phyloP scores from a whole-genome alignment of 2,113 vertebrate species.

The Microtus montanus region DNA sequence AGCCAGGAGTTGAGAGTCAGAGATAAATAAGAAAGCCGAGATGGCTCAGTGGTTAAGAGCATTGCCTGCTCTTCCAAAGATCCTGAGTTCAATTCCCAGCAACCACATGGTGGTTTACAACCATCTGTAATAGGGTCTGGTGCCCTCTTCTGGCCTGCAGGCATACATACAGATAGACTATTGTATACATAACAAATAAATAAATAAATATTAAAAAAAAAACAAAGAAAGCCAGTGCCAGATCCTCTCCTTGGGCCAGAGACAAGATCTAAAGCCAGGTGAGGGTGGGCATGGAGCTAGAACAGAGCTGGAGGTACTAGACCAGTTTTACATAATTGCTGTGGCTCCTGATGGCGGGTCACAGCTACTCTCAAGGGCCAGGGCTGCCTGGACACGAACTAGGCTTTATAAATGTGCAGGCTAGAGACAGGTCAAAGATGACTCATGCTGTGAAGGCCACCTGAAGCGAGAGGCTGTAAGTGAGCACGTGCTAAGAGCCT shows the following conservation, averaged over 20 bases:
- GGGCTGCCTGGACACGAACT: background rate
- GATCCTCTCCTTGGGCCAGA: background rate
- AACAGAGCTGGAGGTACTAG: background rate
- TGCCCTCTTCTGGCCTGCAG: no score
- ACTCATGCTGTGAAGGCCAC: background rate
- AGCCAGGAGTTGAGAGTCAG: no score
- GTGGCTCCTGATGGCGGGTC: rapidly evolving
- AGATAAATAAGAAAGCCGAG: no score
- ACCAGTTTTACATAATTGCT: background rate
- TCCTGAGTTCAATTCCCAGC: no score
- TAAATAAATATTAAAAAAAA: no score
- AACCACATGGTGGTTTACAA: no score
- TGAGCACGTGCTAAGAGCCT: background rate
- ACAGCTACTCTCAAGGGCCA: background rate
- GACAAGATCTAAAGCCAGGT: background rate
- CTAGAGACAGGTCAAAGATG: background rate
- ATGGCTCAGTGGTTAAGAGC: no score
- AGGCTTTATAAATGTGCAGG: background rate
- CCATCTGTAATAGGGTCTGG: no score
- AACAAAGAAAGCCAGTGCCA: no score
- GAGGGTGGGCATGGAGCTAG: background rate
- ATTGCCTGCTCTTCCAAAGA: no score
- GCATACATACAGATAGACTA: no score
- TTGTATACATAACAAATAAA: no score
- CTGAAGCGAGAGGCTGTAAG: background rate